Evolutionary conservation across 2,797 vertebrate genomes (phyloP), one percentile per base, ranked within the genome.

Genomic region (Gephyroberyx darwinii): DNA sequence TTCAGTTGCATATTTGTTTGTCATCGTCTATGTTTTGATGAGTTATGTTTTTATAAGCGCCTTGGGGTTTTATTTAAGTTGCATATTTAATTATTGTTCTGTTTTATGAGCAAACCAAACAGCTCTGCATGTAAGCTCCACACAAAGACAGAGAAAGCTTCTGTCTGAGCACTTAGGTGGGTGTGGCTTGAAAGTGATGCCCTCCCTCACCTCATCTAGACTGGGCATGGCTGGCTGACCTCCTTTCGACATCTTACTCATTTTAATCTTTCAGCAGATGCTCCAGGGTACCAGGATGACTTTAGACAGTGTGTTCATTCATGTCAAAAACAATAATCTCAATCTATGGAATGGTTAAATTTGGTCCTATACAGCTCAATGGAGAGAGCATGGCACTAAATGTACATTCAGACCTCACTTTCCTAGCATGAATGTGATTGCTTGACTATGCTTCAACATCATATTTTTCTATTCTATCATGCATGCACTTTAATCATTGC

Each of bases 251-350:
- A 73, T 63, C 39, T 67, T 83, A 69, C 77, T 81, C 78, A 73
- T 63, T 35, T 67, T 83, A 69, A 80, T 81, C 78, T 60, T 64
- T 17, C 62, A 47, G 64, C 74, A 83, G 80, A 88, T 62, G 77
- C 71, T 77, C 43, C 26, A 7, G 31, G 20, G 16, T 48, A 31
- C 37, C 26, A 7, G 26, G n/a, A 16, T 48, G 41, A 71, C 65
- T 68, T 48, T 7, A 8, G 0, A 84, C 69, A 74, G 71, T 77
- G 57, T 20, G 56, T 16, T 80, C 56, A 63, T 50, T 80, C 69
- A 79, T 75, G 73, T 48, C 50, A 41, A 22, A 56, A 55, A 67
- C 4, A 69, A 76, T 9, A 67, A 62, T 20, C 55, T 71, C n/a
- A 26, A 54, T 51, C 37, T 37, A 51, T 26, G 16, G 8, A 31